Percentiles rank a stretch among this genome's conserved stretches.
Conservation (phyloP, 2,888 invertebrate genomes). For the Phragmatobia fuliginosa region DNA sequence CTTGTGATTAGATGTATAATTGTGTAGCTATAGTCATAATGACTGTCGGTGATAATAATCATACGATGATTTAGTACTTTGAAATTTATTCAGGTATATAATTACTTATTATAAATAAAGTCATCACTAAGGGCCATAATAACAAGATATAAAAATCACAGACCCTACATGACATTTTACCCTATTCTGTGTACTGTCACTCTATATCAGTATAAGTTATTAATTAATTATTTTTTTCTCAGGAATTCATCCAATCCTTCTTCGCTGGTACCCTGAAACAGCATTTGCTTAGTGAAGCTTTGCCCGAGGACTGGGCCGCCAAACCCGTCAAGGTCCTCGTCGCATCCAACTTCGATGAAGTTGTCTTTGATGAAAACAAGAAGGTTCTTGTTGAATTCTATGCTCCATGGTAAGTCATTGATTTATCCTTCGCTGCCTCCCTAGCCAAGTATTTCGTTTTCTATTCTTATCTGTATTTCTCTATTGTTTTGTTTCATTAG, state of each 20-base stretch:
- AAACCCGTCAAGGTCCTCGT: constrained; percentile 97
- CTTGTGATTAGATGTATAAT: not conserved
- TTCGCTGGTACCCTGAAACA: constrained; percentile 97
- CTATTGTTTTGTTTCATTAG: too few species aligned
- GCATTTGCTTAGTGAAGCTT: constrained; percentile 96
- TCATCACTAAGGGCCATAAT: not conserved
- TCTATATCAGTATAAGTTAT: not conserved
- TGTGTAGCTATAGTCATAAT: not conserved
- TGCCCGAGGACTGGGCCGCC: constrained; percentile 99
- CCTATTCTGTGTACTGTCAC: not conserved
- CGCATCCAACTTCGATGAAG: constrained; percentile 97
- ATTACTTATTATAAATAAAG: not conserved
- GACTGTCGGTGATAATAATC: not conserved
- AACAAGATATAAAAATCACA: not conserved
- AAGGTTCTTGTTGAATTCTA: constrained; percentile 99
- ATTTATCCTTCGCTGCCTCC: not conserved
- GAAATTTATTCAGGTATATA: not conserved
- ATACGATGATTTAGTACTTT: not conserved
- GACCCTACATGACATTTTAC: not conserved
- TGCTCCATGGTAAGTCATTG: constrained; percentile 93
- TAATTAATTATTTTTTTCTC: constrained; percentile 25
- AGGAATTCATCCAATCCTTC: constrained; percentile 95
- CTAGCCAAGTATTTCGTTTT: too few species aligned
- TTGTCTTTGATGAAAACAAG: constrained; percentile 95
- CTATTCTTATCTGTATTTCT: too few species aligned